Base-by-base conservation (phyloP, 2,113 vertebrate species). In the Polypterus senegalus region DNA sequence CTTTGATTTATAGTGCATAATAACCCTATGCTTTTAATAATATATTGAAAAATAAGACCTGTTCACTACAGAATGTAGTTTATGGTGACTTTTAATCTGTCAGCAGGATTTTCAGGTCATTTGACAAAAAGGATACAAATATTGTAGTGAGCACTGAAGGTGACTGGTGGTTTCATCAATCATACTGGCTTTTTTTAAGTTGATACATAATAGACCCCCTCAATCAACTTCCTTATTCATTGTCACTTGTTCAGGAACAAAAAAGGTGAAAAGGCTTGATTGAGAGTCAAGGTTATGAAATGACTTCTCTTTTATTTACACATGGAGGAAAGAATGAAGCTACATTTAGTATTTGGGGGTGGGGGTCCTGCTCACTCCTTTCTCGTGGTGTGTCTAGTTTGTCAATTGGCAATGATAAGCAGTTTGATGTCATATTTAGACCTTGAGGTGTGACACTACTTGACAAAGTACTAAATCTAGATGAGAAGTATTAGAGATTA, bases 81-180 rank as follows among this genome's bases (percentile, higher is more conserved):
- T 85, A 85, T 85, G 70, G 79, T 78, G 84, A 82, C 85, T 93
- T 89, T 92, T 88, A 90, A 88, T 87, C 86, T 88, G 93, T 98
- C 95, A 98, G 94, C 94, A 88, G 87, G 90, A 93, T 95, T 97
- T 89, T 95, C 91, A 92, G 92, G 91, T 93, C 90, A 91, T 92
- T 97, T 96, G 92, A 92, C 89, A 89, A 85, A 86, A 90, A 94
- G 93, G 92, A 91, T 96, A 90, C 87, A 83, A 87, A 89, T 91
- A 86, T 92, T 88, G 88, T 88, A 87, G 88, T 81, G 77, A 83
- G 85, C 86, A 84, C 88, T 93, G 92, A 98, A 97, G 95, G 95
- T 98, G 95, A 97, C 92, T 94, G 88, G 78, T 85, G 75, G 79
- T 88, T 89, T 89, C 92, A 97, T 97, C 95, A 94, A 98, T 98